Evolutionary conservation across 2,113 vertebrate species (phyloP).

Genomic region (Boulengerochromis microlepis): DNA sequence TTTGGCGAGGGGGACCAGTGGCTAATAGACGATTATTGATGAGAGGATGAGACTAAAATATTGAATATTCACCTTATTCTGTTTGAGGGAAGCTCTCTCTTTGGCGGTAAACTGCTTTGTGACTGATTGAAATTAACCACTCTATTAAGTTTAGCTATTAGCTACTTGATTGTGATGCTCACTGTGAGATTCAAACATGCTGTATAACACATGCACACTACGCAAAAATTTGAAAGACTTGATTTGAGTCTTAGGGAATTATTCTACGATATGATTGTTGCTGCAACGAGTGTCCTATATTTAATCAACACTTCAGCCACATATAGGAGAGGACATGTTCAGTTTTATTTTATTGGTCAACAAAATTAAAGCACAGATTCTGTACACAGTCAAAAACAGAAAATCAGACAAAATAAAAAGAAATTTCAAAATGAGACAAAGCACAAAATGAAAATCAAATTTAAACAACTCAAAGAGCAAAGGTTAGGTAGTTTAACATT

Average conservation of each 20-base stretch:
- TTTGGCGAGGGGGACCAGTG: conserved; percentile 32
- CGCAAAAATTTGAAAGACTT: not conserved
- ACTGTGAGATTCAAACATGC: not conserved
- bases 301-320: conserved; percentile 56
- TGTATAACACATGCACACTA: not conserved
- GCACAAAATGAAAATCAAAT: not conserved
- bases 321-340: conserved; percentile 63
- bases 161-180: not conserved
- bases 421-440: not conserved
- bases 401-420: not conserved
- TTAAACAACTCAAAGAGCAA: not conserved
- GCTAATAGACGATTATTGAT: conserved; percentile 49
- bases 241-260: not conserved
- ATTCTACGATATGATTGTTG: not conserved
- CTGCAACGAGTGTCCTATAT: not conserved
- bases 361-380: conserved; percentile 24
- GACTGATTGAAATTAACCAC: conserved; percentile 19
- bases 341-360: conserved; percentile 67
- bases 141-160: not conserved
- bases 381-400: conserved; percentile 46
- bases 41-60: conserved; percentile 33
- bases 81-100: conserved; percentile 41
- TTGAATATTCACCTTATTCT: conserved; percentile 63
- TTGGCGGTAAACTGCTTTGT: conserved; percentile 45
- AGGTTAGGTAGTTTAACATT: not conserved